Evolutionary conservation across 1,140 invertebrate species (phyloP).

Genomic region (Trichonephila inaurata): DNA sequence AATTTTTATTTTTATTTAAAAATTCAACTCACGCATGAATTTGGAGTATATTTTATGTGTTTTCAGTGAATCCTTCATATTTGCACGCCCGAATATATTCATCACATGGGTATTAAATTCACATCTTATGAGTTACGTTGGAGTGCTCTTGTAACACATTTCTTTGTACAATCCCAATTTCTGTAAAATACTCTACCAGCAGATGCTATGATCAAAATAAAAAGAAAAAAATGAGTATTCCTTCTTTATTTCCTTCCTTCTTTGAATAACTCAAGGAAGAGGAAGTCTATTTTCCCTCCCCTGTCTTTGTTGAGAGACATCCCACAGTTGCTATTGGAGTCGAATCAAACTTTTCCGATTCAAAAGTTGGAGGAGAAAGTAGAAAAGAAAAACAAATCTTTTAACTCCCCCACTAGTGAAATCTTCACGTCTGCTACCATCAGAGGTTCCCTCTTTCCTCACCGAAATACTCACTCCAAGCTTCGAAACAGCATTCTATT

Average conservation of each 20-base stretch:
- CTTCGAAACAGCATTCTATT: constrained; percentile 70
- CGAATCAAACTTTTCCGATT: constrained; percentile 27
- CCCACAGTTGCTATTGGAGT: constrained; percentile 3
- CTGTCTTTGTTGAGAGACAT: neutral
- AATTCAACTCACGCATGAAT: no score
- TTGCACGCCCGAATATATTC: no score
- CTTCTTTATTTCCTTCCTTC: neutral
- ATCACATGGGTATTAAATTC: no score
- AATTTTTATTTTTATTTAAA: no score
- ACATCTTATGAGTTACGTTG: no score
- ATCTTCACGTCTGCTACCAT: constrained; percentile 60
- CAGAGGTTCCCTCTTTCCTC: constrained; percentile 52
- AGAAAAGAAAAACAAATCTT: constrained; percentile 61
- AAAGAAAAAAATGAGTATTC: neutral
- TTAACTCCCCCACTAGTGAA: constrained; percentile 58
- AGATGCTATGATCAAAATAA: neutral
- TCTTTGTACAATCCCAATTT: neutral
- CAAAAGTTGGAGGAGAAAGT: constrained; percentile 52
- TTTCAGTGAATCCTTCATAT: no score
- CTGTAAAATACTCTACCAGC: neutral
- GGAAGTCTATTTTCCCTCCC: neutral
- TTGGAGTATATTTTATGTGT: no score
- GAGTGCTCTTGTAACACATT: neutral
- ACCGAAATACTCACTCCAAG: constrained; percentile 44
- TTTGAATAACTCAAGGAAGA: neutral